Evolutionary conservation across 2,797 vertebrate species (phyloP), one percentile per base, ranked within the genome.

Genomic region (Myotis findleyi): DNA sequence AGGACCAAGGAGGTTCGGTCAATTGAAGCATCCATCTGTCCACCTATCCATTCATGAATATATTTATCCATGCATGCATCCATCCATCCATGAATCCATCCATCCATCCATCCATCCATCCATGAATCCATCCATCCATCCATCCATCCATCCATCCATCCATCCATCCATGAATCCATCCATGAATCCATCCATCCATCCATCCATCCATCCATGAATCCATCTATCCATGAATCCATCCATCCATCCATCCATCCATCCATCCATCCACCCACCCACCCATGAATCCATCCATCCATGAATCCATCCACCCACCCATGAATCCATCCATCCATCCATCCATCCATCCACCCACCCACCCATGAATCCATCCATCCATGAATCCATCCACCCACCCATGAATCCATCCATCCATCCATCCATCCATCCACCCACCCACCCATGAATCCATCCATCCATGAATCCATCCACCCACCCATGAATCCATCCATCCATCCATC

Each of bases 61-160:
- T 18, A 7, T 3, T 23, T 73, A 25, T 17, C 2, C 3, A 57
- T 3, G 1, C 36, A n/a, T 21, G 10, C 4, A n/a, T 27, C 14
- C 6, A 38, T 23, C 7, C 17, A 23, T n/a, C 12, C 36, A 12
- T 21, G 36, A 2, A 30, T 18, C 27, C 18, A 55, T 55, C 20
- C 20, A 36, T 23, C 4, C 51, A 12, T 23, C 16, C 5, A 27
- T 5, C 6, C 30, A 30, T 3, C 20, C n/a, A 68, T 25, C 9
- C 6, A 38, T 38, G 38, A 38, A 38, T 3, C 12, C 41, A 82
- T 44, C 20, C 23, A 41, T 71, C 7, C 18, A 79, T 8, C 25
- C 33, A 16, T 1, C 41, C 41, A 41, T 41, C 8, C 41, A 41
- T 41, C 4, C 57, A 36, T 8, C 7, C 18, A 79, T 8, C 25